Evolutionary conservation across 1,140 invertebrate species (phyloP).

Genomic region (Dryas iulia): DNA sequence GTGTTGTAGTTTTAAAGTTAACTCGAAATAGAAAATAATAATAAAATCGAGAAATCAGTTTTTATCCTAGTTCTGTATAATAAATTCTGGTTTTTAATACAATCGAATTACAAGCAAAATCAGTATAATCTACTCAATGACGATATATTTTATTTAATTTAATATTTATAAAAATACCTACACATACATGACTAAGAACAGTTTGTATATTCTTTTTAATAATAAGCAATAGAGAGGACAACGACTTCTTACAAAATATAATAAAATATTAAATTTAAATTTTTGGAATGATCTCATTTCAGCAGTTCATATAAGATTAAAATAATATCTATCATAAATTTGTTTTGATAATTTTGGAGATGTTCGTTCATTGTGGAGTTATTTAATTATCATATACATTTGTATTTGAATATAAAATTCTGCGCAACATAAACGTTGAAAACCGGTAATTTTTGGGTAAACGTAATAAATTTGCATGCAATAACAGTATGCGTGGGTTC

Average conservation of each 20-base stretch:
- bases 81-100: background rate
- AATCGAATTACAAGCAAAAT: too few species aligned
- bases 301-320: background rate
- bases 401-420: slow-evolving; percentile 6
- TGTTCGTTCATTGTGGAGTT: background rate
- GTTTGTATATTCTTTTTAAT: background rate
- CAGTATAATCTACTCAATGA: too few species aligned
- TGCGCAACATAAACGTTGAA: slow-evolving; percentile 46
- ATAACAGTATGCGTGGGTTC: slow-evolving; percentile 59
- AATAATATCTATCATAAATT: background rate
- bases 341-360: background rate
- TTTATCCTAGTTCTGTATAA: too few species aligned
- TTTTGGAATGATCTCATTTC: background rate
- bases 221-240: background rate
- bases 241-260: background rate
- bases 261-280: background rate
- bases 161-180: background rate
- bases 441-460: slow-evolving; percentile 65
- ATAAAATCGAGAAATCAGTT: too few species aligned
- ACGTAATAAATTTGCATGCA: slow-evolving; percentile 64
- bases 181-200: background rate
- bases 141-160: background rate
- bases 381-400: background rate
- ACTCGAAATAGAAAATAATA: too few species aligned
- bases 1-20: too few species aligned